Evolutionary conservation across 2,888 invertebrate genomes (phyloP).

Genomic region (Petrolisthes cinctipes): DNA sequence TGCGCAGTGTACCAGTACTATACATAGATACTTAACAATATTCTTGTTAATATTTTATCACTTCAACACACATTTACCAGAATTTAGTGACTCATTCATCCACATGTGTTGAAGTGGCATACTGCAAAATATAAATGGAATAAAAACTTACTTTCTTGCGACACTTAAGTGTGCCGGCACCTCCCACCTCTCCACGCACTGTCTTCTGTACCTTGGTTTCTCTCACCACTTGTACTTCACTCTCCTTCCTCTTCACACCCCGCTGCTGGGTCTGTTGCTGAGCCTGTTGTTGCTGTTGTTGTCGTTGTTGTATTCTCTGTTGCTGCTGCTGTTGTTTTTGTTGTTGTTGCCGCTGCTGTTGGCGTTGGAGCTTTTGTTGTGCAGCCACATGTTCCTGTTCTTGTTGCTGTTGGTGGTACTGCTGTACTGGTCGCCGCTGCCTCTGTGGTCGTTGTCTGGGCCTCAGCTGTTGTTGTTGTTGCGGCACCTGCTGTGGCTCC

Average conservation of each 20-base stretch:
- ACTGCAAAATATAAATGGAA: not conserved
- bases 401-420: constrained; percentile 52
- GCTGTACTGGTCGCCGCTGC: constrained; percentile 53
- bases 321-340: constrained; percentile 43
- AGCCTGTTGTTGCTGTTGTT: constrained; percentile 28
- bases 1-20: not conserved
- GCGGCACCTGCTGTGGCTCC: not conserved
- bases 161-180: constrained; percentile 54
- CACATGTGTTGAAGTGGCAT: not conserved
- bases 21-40: not conserved
- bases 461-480: constrained; percentile 26
- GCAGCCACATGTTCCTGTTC: constrained; percentile 46
- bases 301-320: constrained; percentile 33
- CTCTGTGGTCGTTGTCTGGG: constrained; percentile 39
- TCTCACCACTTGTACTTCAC: constrained; percentile 37
- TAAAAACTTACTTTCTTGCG: constrained; percentile 37
- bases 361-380: constrained; percentile 42
- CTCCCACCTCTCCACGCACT: constrained; percentile 53
- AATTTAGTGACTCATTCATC: not conserved
- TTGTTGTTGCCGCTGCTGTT: constrained; percentile 47
- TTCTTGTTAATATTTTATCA: not conserved
- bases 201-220: constrained; percentile 51
- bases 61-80: not conserved
- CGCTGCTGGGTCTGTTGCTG: constrained; percentile 36
- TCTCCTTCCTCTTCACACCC: constrained; percentile 50